Evolutionary conservation across 2,888 invertebrate genomes (phyloP), one percentile per base, ranked within the genome.

Genomic region (Epinotia bilunana): DNA sequence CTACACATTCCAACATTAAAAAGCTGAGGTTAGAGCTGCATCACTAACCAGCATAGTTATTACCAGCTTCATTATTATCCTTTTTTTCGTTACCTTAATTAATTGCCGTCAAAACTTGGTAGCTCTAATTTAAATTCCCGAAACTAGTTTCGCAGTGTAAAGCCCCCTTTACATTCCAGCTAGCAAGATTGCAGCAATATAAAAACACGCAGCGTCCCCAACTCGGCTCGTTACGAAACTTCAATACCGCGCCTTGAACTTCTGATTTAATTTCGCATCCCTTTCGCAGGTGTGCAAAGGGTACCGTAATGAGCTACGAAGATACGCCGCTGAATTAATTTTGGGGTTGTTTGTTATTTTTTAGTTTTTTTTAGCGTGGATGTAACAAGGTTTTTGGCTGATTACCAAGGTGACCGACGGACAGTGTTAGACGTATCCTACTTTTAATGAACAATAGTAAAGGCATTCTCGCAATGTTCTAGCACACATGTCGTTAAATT

Each of bases 241-340:
- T 83, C 82, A 83, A 84, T 83, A 76, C 73, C 58, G 78, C 80
- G 79, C 77, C 82, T 82, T 83, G 81, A 85, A 83, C 83, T 86
- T 83, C 80, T 88, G 88, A 88, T 88, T 89, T 88, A 89, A 89
- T 89, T 88, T 87, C 81, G 86, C 81, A 85, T 86, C 83, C 82
- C 83, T 83, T 81, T 81, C 80, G 82, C 85, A 87, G 87, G 87
- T 87, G 83, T 80, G 81, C 81, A 78, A 80, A 79, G 79, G 81
- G 80, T 80, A 71, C 53, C 18, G 60, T 53, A 69, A 63, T 65
- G 74, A 80, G 71, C 63, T 79, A 79, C 58, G 78, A 80, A 80
- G 77, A 72, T 70, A 76, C 77, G 78, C 77, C 77, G 75, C 72
- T 74, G 74, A 68, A 64, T 73, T 76, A 67, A 71, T 72, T 74